Percentiles rank a stretch among this genome's conserved stretches.
Evolutionary conservation across 2,888 invertebrate species (phyloP).

Genomic region (Argyra leucocephala): DNA sequence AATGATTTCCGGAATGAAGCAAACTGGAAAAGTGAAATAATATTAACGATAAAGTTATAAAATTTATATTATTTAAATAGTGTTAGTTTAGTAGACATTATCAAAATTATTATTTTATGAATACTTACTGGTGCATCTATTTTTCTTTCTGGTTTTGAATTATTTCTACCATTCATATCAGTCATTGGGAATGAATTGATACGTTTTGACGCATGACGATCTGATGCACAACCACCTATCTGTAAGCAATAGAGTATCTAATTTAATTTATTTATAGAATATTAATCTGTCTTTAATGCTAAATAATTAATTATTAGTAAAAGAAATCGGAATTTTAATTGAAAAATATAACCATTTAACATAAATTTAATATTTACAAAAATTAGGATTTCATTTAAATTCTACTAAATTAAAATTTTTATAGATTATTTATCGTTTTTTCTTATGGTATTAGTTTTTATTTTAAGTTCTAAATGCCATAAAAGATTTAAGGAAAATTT

Average conservation of each 20-base stretch:
- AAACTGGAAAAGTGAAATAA: conserved; percentile 51
- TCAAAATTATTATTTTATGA: too few species aligned
- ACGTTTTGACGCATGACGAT: conserved; percentile 59
- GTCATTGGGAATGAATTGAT: conserved; percentile 80
- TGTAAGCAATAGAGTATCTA: conserved; percentile 47
- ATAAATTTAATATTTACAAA: conserved; percentile 19
- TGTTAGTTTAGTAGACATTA: conserved; percentile 11
- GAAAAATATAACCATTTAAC: conserved; percentile 25
- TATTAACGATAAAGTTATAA: conserved; percentile 2
- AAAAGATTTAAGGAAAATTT: too few species aligned
- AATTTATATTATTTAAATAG: not conserved
- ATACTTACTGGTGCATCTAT: conserved; percentile 69
- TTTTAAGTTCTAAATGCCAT: too few species aligned
- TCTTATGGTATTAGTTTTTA: too few species aligned
- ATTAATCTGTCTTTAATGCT: conserved; percentile 25
- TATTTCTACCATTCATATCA: conserved; percentile 56
- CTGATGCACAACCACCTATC: conserved; percentile 69
- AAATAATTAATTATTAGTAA: conserved; percentile 24
- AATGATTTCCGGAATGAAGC: conserved; percentile 65
- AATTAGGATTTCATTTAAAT: too few species aligned
- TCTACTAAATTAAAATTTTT: too few species aligned
- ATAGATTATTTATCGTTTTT: too few species aligned
- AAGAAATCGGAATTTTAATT: conserved; percentile 23
- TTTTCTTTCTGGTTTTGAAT: conserved; percentile 59
- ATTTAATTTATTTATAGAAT: conserved; percentile 29